Base-by-base conservation (phyloP, 2,113 vertebrate genomes). In the Dicaeum eximium region DNA sequence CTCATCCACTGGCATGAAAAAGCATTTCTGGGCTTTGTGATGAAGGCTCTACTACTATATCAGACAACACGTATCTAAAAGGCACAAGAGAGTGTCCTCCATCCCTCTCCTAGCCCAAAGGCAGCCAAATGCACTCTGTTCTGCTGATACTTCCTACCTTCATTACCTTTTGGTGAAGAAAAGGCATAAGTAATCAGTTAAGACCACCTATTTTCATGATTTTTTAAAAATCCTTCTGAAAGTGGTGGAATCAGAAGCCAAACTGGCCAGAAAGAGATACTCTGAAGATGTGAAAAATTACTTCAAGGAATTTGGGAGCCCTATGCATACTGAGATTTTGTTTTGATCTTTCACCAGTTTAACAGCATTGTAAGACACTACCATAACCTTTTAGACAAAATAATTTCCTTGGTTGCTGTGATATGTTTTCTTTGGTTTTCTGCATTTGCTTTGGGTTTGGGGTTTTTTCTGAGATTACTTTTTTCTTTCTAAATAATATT, bases 91-190 rank as follows among this genome's bases (percentile, higher is more conserved):
- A 28, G 27, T 62, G 48, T 62, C 22, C 23, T 62, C 30, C 28
- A 22, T 67, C 15, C 24, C 16, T 27, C 7, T 42, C 21, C 13
- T 7, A 78, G 23, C 48, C 37, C 30, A 38, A 86, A 64, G 7
- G 37, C 42, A 67, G 33, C 5, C 45, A 54, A 62, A 67, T 10
- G 12, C 19, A n/a, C 11, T 58, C 16, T 62, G 16, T 70, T 28
- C 42, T 87, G 48, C 27, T 67, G 35, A 5, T 27, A 30, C 0
- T 0, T 1, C 2, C 45, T 53, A 47, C 8, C 3, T 66, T n/a
- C 47, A 35, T 66, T 66, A 70, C 7, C 15, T 9, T 53, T 70
- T 66, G 15, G 44, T 53, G 44, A 92, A n/a, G 65, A 84, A 74
- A 92, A 81, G 10, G 13, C 30, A 31, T 0, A 6, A 78, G 3